These are phyloP conservation scores for Erinaceus europaeus DNA, from an alignment of 2,113 vertebrate genomes.

Conservation along the genomic window DNA sequence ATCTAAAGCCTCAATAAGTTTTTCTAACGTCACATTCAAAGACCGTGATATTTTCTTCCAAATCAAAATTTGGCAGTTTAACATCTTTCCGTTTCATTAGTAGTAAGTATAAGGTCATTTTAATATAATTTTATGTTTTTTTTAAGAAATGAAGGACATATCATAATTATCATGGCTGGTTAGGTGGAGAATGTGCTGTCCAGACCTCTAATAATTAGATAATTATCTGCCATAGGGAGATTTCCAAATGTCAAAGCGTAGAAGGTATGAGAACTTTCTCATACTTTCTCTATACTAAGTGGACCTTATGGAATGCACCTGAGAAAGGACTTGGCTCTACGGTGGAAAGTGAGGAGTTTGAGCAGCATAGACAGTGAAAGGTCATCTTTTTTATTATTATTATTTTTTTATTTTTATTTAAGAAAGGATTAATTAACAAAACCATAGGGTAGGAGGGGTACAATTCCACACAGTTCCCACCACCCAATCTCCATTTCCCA, in stretches of 20 bases:
- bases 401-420: no score
- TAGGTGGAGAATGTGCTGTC: not conserved
- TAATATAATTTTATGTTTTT: constrained; percentile 1
- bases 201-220: not conserved
- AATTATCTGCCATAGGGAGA: not conserved
- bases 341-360: not conserved
- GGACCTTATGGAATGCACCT: not conserved
- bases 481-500: no score
- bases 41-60: not conserved
- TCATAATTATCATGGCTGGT: not conserved
- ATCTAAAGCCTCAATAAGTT: not conserved
- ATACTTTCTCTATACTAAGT: not conserved
- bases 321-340: not conserved
- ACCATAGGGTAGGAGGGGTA: no score
- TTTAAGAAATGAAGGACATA: not conserved
- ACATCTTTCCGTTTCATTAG: not conserved
- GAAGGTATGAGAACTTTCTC: not conserved
- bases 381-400: no score
- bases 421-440: no score
- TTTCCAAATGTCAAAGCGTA: not conserved
- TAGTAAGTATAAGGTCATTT: not conserved
- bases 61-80: not conserved
- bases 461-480: no score
- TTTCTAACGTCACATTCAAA: not conserved
- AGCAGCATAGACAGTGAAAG: not conserved